Evolutionary conservation across 2,113 vertebrate species (phyloP), one percentile per base, ranked within the genome.

Genomic region (Heteronetta atricapilla): DNA sequence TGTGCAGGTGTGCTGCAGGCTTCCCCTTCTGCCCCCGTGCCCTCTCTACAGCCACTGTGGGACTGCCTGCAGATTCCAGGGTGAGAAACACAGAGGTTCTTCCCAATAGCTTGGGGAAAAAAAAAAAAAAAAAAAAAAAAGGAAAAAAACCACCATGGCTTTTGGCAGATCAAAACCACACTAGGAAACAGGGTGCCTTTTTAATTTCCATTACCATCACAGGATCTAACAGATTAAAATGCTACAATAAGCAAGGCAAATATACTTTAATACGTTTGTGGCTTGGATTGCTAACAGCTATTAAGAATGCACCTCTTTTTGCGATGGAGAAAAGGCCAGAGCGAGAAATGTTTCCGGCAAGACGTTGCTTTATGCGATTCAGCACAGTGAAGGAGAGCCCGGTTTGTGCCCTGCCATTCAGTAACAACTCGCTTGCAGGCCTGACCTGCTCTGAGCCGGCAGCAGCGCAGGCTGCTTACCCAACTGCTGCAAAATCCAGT

Each of bases 391-490:
- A 94, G 85, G 80, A 78, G 86, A 44, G 40, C 46, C 18, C 9
- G 2, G 33, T 60, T 78, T 53, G 31, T 53, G 75, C 52, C 88
- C 76, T 36, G 69, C 64, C 84, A 76, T 22, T 86, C 12, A 73
- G 73, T 16, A 92, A 56, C 88, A 83, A 74, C 73, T 68, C 58
- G 33, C 85, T 92, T 82, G 70, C 29, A 22, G 66, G 86, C 93
- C 92, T 91, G 91, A 79, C 70, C 63, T 3, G 63, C 33, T 67
- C 4, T 6, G 64, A 88, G 73, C 56, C 64, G 55, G 76, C 52
- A 77, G 85, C 85, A 58, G 0, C 1, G 18, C 4, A 19, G 2
- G 3, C 42, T 63, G 63, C 74, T 86, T 63, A 52, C 82, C 19
- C 36, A 91, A 55, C 68, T 22, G 72, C 29, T 0, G 3, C 64